Evolutionary conservation across 2,113 vertebrate species (phyloP), one percentile per base, ranked within the genome.

Genomic region (Eira barbara): DNA sequence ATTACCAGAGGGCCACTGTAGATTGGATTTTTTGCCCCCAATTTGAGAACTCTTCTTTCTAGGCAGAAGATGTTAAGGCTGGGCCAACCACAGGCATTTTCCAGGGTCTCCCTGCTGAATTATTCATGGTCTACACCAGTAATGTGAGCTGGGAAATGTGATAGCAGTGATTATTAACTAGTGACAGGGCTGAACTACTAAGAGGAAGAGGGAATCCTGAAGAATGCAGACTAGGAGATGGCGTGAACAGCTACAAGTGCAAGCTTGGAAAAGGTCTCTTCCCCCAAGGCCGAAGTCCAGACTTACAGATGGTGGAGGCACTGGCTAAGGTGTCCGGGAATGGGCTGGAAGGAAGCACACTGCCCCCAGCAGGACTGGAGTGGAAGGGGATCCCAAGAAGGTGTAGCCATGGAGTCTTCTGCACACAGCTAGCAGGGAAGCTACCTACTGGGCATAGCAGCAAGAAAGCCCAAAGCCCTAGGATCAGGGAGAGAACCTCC

Each of bases 1-100:
- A 7, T 15, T 11, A 39, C n/a, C 63, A 13, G 8, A 42, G 20
- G 34, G 9, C 80, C 20, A 0, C 21, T 39, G 0, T 15, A 7
- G 23, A 34, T 47, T 12, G 27, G 34, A 47, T 36, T 34, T 17
- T 9, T 36, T 25, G 9, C 47, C 39, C 45, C 27, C 20, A 29
- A 4, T 29, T 31, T 45, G 12, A 34, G 25, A 39, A 5, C 23
- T 21, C 17, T 63, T 61, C 59, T 73, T 55, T 82, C 34, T 74
- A 21, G 29, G 31, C 42, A 82, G 15, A 34, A 55, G 13, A 36
- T 25, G n/a, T 59, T 21, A 84, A 42, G 71, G n/a, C 59, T 55
- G 8, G 29, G 6, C 3, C 36, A 14, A 39, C 34, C 25, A 1
- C 7, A 45, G 10, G 67, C 36, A 4, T 71, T 55, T 59, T 69